A percentile compares a stretch with the other conserved stretches of the same genome.
Evolutionary conservation across 1,140 invertebrate species (phyloP).

Genomic region (Zophobas atratus): DNA sequence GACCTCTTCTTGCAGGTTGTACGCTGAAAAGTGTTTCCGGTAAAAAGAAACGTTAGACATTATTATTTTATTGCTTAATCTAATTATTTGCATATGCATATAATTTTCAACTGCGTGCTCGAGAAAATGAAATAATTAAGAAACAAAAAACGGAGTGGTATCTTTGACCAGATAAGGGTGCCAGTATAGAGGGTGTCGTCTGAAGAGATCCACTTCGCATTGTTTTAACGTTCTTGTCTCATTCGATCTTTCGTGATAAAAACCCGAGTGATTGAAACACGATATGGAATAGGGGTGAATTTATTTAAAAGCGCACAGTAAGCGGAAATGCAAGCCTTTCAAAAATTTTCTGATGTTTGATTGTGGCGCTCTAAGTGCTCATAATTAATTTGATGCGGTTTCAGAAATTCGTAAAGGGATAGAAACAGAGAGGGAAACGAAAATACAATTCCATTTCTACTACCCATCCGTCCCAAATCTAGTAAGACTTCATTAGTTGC

Average conservation of each 20-base stretch:
- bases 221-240: constrained; percentile 49
- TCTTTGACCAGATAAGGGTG: constrained; percentile 47
- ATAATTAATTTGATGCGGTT: constrained; percentile 43
- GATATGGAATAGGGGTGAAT: constrained; percentile 48
- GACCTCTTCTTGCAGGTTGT: constrained; percentile 36
- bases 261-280: constrained; percentile 48
- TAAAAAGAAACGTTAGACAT: constrained; percentile 42
- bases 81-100: constrained; percentile 36
- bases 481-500: constrained; percentile 61
- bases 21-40: constrained; percentile 47
- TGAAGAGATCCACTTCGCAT: constrained; percentile 39
- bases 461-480: constrained; percentile 57
- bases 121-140: constrained; percentile 9
- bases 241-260: constrained; percentile 45
- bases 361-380: constrained; percentile 28
- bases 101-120: constrained; percentile 13
- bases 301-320: constrained; percentile 44
- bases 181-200: constrained; percentile 43
- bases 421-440: constrained; percentile 43
- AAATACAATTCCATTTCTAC: constrained; percentile 56
- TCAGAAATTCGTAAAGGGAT: constrained; percentile 41
- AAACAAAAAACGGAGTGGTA: constrained; percentile 24
- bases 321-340: constrained; percentile 36
- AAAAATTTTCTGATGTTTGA: constrained; percentile 23
- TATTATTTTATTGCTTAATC: constrained; percentile 39